Percentiles rank a stretch among this genome's conserved stretches.
Evolutionary conservation across 2,888 invertebrate genomes (phyloP).

Genomic region (Horisme vitalbata): DNA sequence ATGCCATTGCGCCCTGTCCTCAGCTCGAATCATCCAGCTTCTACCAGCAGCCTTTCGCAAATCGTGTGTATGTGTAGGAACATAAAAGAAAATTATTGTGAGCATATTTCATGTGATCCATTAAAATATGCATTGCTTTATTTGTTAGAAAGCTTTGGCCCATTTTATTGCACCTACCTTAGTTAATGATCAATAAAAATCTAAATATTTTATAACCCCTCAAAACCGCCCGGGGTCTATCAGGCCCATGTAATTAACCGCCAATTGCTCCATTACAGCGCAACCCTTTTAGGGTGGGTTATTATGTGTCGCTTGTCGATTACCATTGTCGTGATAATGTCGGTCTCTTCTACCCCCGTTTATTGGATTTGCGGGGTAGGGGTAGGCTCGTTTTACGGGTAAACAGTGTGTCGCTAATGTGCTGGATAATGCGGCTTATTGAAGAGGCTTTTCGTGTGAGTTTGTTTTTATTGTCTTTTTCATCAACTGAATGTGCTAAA

Average conservation of each 20-base stretch:
- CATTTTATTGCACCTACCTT: too few relatives aligned
- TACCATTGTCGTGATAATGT: slow-evolving; percentile 52
- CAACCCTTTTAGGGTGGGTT: slow-evolving; percentile 56
- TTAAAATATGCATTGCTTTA: too few relatives aligned
- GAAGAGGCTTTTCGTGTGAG: background rate
- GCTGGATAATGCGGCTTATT: slow-evolving; percentile 1
- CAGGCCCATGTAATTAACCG: slow-evolving; percentile 54
- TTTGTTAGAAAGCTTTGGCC: too few relatives aligned
- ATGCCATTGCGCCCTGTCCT: too few relatives aligned
- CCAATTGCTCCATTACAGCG: slow-evolving; percentile 59
- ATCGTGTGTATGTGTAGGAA: too few relatives aligned
- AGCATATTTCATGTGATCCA: too few relatives aligned
- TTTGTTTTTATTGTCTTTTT: slow-evolving; percentile 10
- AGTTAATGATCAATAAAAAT: slow-evolving; percentile 9
- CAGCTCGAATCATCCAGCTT: too few relatives aligned
- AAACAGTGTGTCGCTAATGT: slow-evolving; percentile 14
- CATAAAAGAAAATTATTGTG: too few relatives aligned
- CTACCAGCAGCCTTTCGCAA: too few relatives aligned
- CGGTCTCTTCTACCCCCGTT: slow-evolving; percentile 34
- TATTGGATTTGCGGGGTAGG: slow-evolving; percentile 30
- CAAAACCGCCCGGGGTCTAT: slow-evolving; percentile 11
- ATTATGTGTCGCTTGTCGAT: slow-evolving; percentile 59
- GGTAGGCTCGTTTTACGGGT: slow-evolving; percentile 3
- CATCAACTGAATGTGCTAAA: background rate
- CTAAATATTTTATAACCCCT: slow-evolving; percentile 6